Evolutionary conservation across 92 coral and sea anemone genomes (phyloP), one percentile per base, ranked within the genome.

Genomic region (Porites rus): DNA sequence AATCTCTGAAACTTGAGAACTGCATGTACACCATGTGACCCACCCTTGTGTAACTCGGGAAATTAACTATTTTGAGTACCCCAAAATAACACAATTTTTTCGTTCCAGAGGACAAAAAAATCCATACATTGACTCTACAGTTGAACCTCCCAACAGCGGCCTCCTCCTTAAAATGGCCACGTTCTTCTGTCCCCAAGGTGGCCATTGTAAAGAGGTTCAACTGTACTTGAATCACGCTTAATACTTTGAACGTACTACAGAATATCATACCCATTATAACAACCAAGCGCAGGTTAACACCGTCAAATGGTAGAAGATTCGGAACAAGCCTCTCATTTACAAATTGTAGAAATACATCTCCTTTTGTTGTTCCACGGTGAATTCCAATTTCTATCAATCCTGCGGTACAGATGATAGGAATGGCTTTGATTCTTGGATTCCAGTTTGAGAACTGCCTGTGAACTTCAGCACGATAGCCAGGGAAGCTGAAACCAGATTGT

Each of bases 281-380:
- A 38, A 88, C 92, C 8, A 85, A 83, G 18, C 88, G 85, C 59
- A 76, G 92, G 71, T 88, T 88, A 6, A 83, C 69, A 9, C 86
- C 86, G 22, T 87, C 72, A 56, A 80, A 87, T 8, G 90, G 90
- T 28, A 88, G 83, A 58, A 76, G 84, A 79, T 80, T 75, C 2
- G 84, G 84, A 21, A 74, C 84, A 52, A 88, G 80, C 75, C 50
- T 88, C 11, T 59, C 75, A 28, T 82, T 64, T 3, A 83, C 84
- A 52, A 88, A 88, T 19, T 76, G 25, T n/a, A 82, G 88, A 52
- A 88, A 88, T 5, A 78, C 78, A 60, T 65, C 75, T 79, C 65
- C 87, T 81, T 56, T 74, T 46, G 84, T 78, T 38, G 54, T 52
- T 46, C 82, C 86, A 2, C 54, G 46, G 67, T 87, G 83, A 80